A percentile compares a stretch with the other conserved stretches of the same genome.
These are phyloP conservation scores for Dendrocopos noguchii DNA, from an alignment of 2,113 vertebrate species.

Conservation along the genomic window DNA sequence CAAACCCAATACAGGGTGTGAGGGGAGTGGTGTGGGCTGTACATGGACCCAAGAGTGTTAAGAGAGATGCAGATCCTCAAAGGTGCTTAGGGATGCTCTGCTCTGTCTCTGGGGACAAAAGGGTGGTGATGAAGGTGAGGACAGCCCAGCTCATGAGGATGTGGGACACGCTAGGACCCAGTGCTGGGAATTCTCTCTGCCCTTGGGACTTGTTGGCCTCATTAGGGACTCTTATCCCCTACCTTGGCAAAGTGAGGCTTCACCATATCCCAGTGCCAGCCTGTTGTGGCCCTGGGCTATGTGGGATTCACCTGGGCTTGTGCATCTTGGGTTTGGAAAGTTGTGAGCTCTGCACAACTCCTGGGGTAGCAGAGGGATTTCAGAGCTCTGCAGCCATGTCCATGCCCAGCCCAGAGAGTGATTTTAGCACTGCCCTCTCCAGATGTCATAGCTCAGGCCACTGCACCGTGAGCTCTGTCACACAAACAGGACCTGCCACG, in stretches of 20 bases:
- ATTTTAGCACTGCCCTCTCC: background rate
- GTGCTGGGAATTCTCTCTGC: background rate
- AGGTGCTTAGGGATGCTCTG: background rate
- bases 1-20: background rate
- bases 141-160: background rate
- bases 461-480: background rate
- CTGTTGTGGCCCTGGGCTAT: fast-evolving
- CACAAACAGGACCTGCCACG: background rate
- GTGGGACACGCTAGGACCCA: too few species aligned
- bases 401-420: background rate
- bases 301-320: background rate
- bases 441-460: fast-evolving
- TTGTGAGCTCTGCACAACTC: background rate
- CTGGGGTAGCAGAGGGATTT: background rate
- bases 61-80: fast-evolving
- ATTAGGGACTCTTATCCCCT: background rate
- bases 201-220: background rate
- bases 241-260: fast-evolving
- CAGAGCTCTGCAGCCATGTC: background rate
- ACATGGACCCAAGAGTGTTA: too few species aligned
- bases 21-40: fast-evolving
- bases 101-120: background rate
- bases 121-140: fast-evolving
- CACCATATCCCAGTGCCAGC: fast-evolving
- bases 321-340: background rate